A percentile compares a stretch with the other conserved stretches of the same genome.
These are phyloP conservation scores for Prunella himalayana DNA, from an alignment of 2,113 vertebrate genomes.

Conservation along the genomic window DNA sequence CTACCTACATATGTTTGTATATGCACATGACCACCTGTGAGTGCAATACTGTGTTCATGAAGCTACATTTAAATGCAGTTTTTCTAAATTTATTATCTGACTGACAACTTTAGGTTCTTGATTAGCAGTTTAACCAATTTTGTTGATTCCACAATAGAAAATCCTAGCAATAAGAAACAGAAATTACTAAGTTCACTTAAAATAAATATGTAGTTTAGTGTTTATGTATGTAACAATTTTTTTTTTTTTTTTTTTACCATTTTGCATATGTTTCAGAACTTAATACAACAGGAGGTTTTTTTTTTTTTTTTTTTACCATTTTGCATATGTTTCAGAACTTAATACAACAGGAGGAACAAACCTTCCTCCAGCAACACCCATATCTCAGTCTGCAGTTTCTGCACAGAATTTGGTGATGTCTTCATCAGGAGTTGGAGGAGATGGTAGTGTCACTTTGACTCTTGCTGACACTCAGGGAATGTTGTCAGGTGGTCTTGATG, in stretches of 20 bases:
- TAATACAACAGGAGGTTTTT: too few relatives aligned
- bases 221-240: neutral
- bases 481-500: constrained; percentile 84
- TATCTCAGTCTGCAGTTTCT: constrained; percentile 80
- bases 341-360: constrained; percentile 71
- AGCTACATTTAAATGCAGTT: neutral
- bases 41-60: neutral
- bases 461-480: constrained; percentile 92
- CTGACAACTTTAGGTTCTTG: neutral
- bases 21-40: rapidly evolving
- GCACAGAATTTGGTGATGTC: constrained; percentile 92
- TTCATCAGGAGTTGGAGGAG: constrained; percentile 81
- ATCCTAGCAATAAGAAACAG: neutral
- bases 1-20: neutral
- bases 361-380: constrained; percentile 77
- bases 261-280: constrained; percentile 18
- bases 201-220: neutral
- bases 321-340: constrained; percentile 61
- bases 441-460: constrained; percentile 91
- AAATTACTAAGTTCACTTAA: neutral
- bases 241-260: neutral
- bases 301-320: neutral
- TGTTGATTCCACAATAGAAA: neutral
- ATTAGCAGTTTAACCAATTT: neutral
- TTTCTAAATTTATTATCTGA: neutral